Percentiles rank a stretch among this genome's conserved stretches.
phyloP scores from a whole-genome alignment of 2,113 vertebrate species.

The Pluvialis apricaria region DNA sequence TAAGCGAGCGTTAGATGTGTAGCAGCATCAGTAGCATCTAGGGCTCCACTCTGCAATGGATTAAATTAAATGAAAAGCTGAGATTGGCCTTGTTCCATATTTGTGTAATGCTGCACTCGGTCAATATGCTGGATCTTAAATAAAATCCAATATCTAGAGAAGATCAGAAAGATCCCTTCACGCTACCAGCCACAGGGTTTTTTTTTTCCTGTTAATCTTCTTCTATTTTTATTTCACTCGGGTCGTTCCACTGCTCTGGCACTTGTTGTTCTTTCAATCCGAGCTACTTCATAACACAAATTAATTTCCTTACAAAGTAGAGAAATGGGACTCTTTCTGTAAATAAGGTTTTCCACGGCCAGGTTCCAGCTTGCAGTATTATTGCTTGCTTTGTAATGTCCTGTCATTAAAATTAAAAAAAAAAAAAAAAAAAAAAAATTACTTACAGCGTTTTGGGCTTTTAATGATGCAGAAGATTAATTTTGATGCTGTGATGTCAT shows the following conservation, averaged over 20 bases:
- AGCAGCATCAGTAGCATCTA: background rate
- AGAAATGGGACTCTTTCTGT: background rate
- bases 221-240: background rate
- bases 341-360: background rate
- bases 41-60: background rate
- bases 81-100: background rate
- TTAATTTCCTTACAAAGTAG: slow-evolving; percentile 28
- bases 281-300: background rate
- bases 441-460: background rate
- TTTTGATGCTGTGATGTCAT: background rate
- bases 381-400: background rate
- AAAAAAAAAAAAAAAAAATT: background rate
- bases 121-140: background rate
- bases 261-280: background rate
- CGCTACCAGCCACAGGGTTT: background rate
- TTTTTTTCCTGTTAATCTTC: background rate
- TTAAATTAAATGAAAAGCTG: background rate
- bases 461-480: slow-evolving; percentile 31
- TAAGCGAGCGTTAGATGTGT: background rate
- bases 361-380: background rate
- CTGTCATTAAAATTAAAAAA: background rate
- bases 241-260: background rate
- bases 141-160: background rate
- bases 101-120: background rate
- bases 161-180: background rate